These are phyloP conservation scores for Philereme transversata DNA, from an alignment of 2,888 invertebrate species.

Conservation along the genomic window DNA sequence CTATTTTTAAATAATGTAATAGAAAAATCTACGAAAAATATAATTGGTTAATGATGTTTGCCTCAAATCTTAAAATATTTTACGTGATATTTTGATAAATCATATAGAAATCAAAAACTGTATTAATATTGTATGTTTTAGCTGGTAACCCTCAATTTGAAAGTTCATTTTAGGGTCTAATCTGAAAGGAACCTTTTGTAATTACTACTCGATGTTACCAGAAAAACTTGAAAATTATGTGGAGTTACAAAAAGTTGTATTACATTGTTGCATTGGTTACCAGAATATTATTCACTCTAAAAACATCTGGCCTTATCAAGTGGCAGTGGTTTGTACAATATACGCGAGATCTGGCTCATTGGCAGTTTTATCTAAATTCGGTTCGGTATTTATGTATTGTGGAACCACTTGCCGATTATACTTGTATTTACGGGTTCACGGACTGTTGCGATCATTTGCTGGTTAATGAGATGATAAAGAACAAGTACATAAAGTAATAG, in stretches of 20 bases:
- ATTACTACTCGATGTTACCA: too few species aligned
- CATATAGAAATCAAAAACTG: too few species aligned
- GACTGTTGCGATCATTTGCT: too few species aligned
- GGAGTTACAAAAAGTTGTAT: too few species aligned
- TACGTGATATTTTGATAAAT: not conserved
- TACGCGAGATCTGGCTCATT: slow-evolving; percentile 6
- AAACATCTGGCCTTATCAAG: not conserved
- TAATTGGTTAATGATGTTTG: slow-evolving; percentile 5
- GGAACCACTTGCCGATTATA: slow-evolving; percentile 2
- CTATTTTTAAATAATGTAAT: too few species aligned
- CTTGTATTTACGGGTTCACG: not conserved
- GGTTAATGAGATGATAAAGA: not conserved
- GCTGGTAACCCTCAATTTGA: too few species aligned
- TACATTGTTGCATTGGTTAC: too few species aligned
- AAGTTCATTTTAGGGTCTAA: too few species aligned
- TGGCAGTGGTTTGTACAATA: slow-evolving; percentile 5
- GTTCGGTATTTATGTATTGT: slow-evolving; percentile 1
- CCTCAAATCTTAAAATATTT: slow-evolving; percentile 15
- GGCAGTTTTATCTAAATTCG: slow-evolving; percentile 26
- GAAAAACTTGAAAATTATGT: too few species aligned
- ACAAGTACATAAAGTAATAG: not conserved
- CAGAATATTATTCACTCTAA: not conserved
- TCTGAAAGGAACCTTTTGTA: too few species aligned
- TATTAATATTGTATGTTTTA: too few species aligned
- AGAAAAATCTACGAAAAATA: not conserved